These are phyloP conservation scores for Enteromius paludinosus DNA, from an alignment of 2,797 vertebrate genomes.

Conservation along the genomic window DNA sequence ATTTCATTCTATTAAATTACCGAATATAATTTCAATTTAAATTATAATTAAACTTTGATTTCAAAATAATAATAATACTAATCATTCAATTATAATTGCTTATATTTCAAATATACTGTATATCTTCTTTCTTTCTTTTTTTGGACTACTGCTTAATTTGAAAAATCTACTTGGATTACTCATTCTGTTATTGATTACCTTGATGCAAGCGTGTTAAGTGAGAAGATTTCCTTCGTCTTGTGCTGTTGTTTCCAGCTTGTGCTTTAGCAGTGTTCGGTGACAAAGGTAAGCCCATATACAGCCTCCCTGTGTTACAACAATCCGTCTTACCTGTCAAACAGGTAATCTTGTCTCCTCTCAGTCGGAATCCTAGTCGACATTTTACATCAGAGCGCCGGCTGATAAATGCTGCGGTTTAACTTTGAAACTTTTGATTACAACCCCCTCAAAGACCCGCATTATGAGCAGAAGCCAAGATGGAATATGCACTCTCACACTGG, in stretches of 20 bases:
- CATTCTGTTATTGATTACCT: background rate
- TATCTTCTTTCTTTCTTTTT: background rate
- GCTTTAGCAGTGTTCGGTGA: slow-evolving; percentile 30
- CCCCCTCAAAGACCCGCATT: slow-evolving; percentile 22
- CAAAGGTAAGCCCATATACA: slow-evolving; percentile 63
- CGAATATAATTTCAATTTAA: background rate
- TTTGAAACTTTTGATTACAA: slow-evolving; percentile 62
- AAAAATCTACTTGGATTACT: background rate
- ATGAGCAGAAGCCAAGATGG: slow-evolving; percentile 12
- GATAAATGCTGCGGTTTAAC: slow-evolving; percentile 66
- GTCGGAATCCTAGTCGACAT: slow-evolving; percentile 62
- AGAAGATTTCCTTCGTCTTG: background rate
- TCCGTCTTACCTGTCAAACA: slow-evolving; percentile 75
- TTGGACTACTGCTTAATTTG: background rate
- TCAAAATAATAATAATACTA: background rate
- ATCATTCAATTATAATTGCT: background rate
- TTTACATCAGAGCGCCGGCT: slow-evolving; percentile 62
- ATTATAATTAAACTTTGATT: background rate
- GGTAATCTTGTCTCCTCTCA: slow-evolving; percentile 65
- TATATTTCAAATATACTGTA: background rate
- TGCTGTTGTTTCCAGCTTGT: background rate
- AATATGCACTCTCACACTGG: slow-evolving; percentile 9
- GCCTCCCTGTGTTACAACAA: slow-evolving; percentile 60
- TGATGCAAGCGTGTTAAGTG: background rate
- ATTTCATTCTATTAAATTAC: background rate